Evolutionary conservation across 1,140 invertebrate species (phyloP), one percentile per base, ranked within the genome.

Genomic region (Conus betulinus): DNA sequence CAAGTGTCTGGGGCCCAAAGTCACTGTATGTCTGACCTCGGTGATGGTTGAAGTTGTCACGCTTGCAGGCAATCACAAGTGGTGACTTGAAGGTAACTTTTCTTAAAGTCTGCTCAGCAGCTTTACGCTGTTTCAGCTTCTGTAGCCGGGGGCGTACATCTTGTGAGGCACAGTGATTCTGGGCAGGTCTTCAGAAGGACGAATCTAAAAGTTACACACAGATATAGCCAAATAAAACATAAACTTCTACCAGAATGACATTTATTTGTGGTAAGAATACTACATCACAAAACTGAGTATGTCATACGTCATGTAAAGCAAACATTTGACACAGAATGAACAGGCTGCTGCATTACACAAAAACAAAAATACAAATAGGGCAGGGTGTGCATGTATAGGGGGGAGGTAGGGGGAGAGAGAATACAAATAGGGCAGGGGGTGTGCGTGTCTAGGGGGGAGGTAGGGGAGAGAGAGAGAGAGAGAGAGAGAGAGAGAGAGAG

Each of bases 1-100:
- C 97, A 27, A 98, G 95, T 87, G 96, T 96, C n/a, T 87, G 98
- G 95, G 71, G 96, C 96, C 52, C 95, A 93, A 97, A 97, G 91
- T 97, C 97, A 25, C 95, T 91, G 93, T 97, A 97, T 5, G 91
- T 96, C 93, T 97, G 96, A 6, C 96, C 97, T 85, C 95, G 93
- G 92, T 97, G 97, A 94, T 97, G 96, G 94, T 98, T 97, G 51
- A 96, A 97, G 93, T 97, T 94, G 39, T 95, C 93, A 20, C 96
- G 95, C 95, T 97, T 97, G 92, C 97, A 97, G 20, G 95, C 94
- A 85, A 98, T 97, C 87, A 98, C 90, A 17, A 93, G 76, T 63
- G 92, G 89, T 60, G 89, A 87, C 82, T 87, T 87, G 83, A 84
- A 11, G 52, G 25, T 57, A 79, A 20, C 84, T 81, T 87, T 23